These are phyloP conservation scores for Myotis brandtii DNA, from an alignment of 2,113 vertebrate species.

Conservation along the genomic window DNA sequence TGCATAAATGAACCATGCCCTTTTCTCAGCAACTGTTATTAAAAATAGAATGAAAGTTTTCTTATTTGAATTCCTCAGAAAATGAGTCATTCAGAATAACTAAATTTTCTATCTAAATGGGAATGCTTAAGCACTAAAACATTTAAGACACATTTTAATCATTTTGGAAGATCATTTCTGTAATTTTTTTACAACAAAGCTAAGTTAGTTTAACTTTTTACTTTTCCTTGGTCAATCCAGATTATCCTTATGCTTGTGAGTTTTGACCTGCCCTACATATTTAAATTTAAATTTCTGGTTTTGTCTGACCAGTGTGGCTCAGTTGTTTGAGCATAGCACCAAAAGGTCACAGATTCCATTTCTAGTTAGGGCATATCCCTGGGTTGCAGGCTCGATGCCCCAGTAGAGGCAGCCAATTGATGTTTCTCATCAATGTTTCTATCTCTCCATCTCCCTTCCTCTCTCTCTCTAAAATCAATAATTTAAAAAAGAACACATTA, in stretches of 20 bases:
- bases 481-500: too few species aligned
- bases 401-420: too few species aligned
- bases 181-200: constrained; percentile 4
- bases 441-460: too few species aligned
- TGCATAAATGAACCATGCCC: constrained; percentile 42
- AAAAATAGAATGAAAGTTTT: constrained; percentile 65
- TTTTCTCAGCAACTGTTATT: constrained; percentile 49
- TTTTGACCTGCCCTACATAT: neutral
- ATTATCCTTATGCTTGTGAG: neutral
- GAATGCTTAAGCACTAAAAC: constrained; percentile 25
- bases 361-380: too few species aligned
- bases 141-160: constrained; percentile 39
- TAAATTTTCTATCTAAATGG: constrained; percentile 35
- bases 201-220: neutral
- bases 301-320: neutral
- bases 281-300: neutral
- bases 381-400: too few species aligned
- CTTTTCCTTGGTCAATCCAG: neutral
- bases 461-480: too few species aligned
- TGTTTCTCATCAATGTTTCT: too few species aligned
- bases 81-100: constrained; percentile 62
- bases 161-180: neutral
- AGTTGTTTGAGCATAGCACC: too few species aligned
- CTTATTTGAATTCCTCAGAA: constrained; percentile 25
- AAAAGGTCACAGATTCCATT: too few species aligned